phyloP scores from a whole-genome alignment of 2,797 vertebrate genomes.

The Cuniculus paca region DNA sequence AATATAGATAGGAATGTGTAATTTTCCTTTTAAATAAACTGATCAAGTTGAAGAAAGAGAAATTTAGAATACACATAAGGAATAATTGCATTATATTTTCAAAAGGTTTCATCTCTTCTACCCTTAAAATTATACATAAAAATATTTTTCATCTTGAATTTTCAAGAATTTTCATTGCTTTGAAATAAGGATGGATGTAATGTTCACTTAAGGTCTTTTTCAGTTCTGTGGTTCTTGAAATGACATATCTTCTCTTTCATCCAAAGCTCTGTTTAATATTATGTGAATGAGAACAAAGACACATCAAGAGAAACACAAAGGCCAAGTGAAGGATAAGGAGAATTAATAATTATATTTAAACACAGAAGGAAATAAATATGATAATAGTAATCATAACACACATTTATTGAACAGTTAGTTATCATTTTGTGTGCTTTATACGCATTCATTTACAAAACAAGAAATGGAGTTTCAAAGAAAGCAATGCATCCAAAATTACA shows the following conservation, averaged over 20 bases:
- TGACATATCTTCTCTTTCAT: background rate
- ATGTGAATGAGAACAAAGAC: background rate
- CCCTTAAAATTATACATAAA: conserved; percentile 16
- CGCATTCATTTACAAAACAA: conserved; percentile 5
- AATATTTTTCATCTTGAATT: background rate
- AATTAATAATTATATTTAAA: conserved; percentile 49
- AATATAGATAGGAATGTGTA: background rate
- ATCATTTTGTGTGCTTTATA: background rate
- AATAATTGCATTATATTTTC: background rate
- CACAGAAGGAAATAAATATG: background rate
- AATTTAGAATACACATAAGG: background rate
- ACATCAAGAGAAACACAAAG: background rate
- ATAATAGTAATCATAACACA: background rate
- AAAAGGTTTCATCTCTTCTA: background rate
- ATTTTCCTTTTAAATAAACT: background rate
- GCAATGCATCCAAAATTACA: background rate
- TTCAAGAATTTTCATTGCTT: background rate
- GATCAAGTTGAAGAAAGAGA: background rate
- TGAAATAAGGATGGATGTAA: background rate
- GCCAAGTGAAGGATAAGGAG: background rate
- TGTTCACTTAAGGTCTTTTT: background rate
- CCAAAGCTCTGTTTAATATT: background rate
- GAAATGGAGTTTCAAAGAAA: background rate
- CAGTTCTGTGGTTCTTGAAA: background rate
- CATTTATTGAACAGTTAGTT: background rate